phyloP scores from a whole-genome alignment of 2,113 vertebrate genomes.

The Gavia stellata region DNA sequence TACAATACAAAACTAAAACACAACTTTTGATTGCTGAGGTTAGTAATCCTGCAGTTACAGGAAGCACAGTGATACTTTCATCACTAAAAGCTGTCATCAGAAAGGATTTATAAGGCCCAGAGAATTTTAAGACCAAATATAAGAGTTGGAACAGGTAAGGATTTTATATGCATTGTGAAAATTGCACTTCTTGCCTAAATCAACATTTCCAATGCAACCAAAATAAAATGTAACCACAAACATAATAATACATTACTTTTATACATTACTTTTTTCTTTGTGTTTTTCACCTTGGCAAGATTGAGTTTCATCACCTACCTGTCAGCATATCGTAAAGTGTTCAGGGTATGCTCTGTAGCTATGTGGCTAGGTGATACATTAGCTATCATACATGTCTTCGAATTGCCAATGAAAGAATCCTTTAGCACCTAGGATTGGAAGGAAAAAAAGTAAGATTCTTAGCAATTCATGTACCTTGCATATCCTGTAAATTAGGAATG shows the following conservation, averaged over 20 bases:
- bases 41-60: background rate
- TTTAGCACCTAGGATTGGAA: conserved; percentile 80
- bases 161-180: background rate
- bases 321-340: conserved; percentile 91
- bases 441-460: background rate
- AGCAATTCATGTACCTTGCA: background rate
- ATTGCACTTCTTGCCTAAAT: background rate
- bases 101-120: background rate
- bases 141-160: background rate
- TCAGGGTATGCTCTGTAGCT: conserved; percentile 88
- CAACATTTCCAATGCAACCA: background rate
- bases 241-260: background rate
- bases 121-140: background rate
- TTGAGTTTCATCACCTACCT: conserved; percentile 71
- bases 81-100: background rate
- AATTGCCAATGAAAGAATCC: conserved; percentile 91
- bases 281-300: background rate
- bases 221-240: background rate
- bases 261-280: background rate
- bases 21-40: background rate
- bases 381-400: conserved; percentile 93
- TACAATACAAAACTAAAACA: background rate
- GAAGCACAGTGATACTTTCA: background rate
- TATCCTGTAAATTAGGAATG: background rate
- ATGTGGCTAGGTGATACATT: conserved; percentile 86